Base-by-base conservation (phyloP, 2,113 vertebrate genomes). In the Istiophorus platypterus region DNA sequence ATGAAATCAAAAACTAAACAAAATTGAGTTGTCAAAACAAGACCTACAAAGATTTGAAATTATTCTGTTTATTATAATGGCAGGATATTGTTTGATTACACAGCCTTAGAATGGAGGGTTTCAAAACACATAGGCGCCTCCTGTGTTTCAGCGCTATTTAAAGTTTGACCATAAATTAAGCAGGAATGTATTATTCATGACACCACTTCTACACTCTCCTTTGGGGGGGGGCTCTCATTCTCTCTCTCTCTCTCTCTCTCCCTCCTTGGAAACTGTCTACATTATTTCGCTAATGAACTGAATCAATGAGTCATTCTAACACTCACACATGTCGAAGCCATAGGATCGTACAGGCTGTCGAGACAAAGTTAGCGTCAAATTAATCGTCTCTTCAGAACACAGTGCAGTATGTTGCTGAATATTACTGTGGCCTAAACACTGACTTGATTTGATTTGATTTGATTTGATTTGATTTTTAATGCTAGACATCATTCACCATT, bases 111-210 rank as follows among this genome's bases (percentile, higher is more conserved):
- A 87, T 61, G 0, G 24, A 26, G 9, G 58, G 10, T 89, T 86
- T 85, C 24, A 80, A 59, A 78, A 76, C 72, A 12, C 73, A 72
- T 81, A 81, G 15, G 56, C 65, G 34, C 77, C 81, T 84, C 76
- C 81, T 71, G 80, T 78, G 77, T 84, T 85, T 87, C 71, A 66
- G 86, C 13, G 76, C 90, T 92, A 92, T 91, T 91, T 92, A 89
- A 91, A 92, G 92, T 91, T 92, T 90, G 86, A 77, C 81, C 87
- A 91, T 93, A 91, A 93, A 92, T 92, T 92, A 92, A 87, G 71
- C 68, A 18, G 37, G 37, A 5, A 90, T 93, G 84, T 54, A 91
- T 92, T 91, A 93, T 91, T 92, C 88, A 92, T 91, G 74, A 67
- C 18, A 12, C 77, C 86, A 86, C 85, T 88, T 90, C 80, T 69